Base-by-base conservation (phyloP, 2,113 vertebrate species). In the Pachycephala philippinensis region DNA sequence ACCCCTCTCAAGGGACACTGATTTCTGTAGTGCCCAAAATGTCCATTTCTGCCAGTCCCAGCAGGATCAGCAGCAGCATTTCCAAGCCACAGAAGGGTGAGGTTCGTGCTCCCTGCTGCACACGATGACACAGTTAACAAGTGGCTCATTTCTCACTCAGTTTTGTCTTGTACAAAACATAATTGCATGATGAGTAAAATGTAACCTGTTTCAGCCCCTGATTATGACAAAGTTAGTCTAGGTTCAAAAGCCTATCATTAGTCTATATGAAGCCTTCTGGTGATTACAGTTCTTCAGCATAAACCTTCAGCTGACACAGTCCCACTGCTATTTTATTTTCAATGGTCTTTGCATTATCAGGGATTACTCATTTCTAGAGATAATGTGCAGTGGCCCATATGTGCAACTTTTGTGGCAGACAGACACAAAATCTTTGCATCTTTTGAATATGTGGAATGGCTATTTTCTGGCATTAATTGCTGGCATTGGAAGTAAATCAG, bases 61-160 rank as follows among this genome's bases (percentile, higher is more conserved):
- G n/a, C 56, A 24, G 22, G 6, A 9, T 2, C 39, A 5, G 53
- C 60, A 1, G 2, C 39, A 44, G 42, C 49, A 4, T 52, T 53
- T 60, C 47, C 61, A 28, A n/a, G 37, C 19, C 13, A 2, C 22
- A 12, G 52, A 4, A 40, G 65, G 72, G 19, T 23, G 61, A 84
- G 37, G 37, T 26, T 69, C 0, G 0, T 50, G 74, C 30, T 89
- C 44, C 24, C 50, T 50, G 47, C 54, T 31, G 0, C 4, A 15
- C 28, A 20, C 3, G 1, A 13, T 2, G 26, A 6, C 65, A 39
- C 45, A 18, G 49, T 28, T 50, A 77, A 63, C 63, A 70, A 86
- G 66, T 27, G 75, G 13, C 65, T 74, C 54, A 52, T 64, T 76
- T 77, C 71, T 92, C 83, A 30, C 49, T 66, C 45, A 10, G 8